A percentile compares a stretch with the other conserved stretches of the same genome.
These are phyloP conservation scores for Tortrix viridana DNA, from an alignment of 2,888 invertebrate species.

Conservation along the genomic window DNA sequence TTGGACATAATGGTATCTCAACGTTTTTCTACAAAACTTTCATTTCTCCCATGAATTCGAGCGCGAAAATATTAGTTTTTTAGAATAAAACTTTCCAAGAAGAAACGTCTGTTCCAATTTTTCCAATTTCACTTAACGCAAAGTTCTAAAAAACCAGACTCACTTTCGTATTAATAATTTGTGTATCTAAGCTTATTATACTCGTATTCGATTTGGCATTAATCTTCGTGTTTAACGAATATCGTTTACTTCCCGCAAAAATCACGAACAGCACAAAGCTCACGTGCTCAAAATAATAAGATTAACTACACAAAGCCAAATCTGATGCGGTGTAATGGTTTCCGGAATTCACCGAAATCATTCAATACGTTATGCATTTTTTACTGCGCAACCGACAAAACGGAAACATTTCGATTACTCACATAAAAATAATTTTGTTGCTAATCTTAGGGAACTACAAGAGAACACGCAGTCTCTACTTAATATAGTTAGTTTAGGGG, in stretches of 20 bases:
- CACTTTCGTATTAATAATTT: too few species aligned
- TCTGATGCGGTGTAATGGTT: constrained; percentile 65
- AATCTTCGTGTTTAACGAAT: constrained; percentile 42
- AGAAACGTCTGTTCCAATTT: too few species aligned
- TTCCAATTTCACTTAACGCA: too few species aligned
- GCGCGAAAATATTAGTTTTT: too few species aligned
- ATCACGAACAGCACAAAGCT: constrained; percentile 73
- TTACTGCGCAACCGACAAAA: constrained; percentile 53
- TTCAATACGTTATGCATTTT: constrained; percentile 51
- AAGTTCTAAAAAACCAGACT: too few species aligned
- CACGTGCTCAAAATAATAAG: constrained; percentile 79
- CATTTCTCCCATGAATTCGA: too few species aligned
- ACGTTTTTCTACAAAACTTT: too few species aligned
- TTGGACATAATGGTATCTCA: background rate
- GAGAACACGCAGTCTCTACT: constrained; percentile 39
- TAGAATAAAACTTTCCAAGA: too few species aligned
- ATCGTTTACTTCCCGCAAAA: constrained; percentile 67
- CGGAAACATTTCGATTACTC: constrained; percentile 58
- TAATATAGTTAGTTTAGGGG: too few species aligned
- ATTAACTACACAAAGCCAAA: constrained; percentile 66
- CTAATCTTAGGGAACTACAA: constrained; percentile 60
- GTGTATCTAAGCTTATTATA: background rate
- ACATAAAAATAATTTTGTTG: constrained; percentile 49
- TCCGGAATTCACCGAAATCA: constrained; percentile 65
- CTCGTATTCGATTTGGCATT: background rate